Evolutionary conservation across 2,888 invertebrate species (phyloP).

Genomic region (Nephrotoma guestfalica): DNA sequence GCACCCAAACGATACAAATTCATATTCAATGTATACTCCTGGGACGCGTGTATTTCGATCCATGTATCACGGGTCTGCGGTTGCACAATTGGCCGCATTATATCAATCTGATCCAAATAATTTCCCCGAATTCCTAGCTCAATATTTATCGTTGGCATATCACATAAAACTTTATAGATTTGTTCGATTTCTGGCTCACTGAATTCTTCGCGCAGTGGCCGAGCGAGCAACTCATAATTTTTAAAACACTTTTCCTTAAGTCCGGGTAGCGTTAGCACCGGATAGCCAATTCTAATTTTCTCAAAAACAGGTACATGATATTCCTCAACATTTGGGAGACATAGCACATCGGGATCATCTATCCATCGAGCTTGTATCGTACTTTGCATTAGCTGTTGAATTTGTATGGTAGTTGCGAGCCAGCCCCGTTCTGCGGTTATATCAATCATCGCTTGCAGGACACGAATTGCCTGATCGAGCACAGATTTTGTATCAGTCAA

Average conservation of each 20-base stretch:
- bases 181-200: slow-evolving; percentile 54
- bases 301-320: slow-evolving; percentile 46
- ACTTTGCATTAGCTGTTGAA: slow-evolving; percentile 75
- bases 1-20: slow-evolving; percentile 39
- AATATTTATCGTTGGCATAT: slow-evolving; percentile 47
- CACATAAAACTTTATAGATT: slow-evolving; percentile 42
- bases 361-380: slow-evolving; percentile 83
- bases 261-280: slow-evolving; percentile 23
- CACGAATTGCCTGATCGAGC: slow-evolving; percentile 88
- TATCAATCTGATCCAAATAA: slow-evolving; percentile 24
- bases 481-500: slow-evolving; percentile 92
- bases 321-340: slow-evolving; percentile 59
- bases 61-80: slow-evolving; percentile 33
- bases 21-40: slow-evolving; percentile 56
- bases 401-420: slow-evolving; percentile 63
- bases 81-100: slow-evolving; percentile 24
- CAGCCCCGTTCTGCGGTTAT: slow-evolving; percentile 82
- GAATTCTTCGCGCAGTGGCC: slow-evolving; percentile 46
- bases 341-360: slow-evolving; percentile 56
- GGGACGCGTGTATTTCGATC: slow-evolving; percentile 48
- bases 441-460: slow-evolving; percentile 96
- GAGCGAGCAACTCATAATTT: slow-evolving; percentile 45
- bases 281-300: slow-evolving; percentile 29
- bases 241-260: slow-evolving; percentile 29
- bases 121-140: slow-evolving; percentile 42